These are phyloP conservation scores for Exocentrus adspersus DNA, from an alignment of 2,888 invertebrate genomes.

Conservation along the genomic window DNA sequence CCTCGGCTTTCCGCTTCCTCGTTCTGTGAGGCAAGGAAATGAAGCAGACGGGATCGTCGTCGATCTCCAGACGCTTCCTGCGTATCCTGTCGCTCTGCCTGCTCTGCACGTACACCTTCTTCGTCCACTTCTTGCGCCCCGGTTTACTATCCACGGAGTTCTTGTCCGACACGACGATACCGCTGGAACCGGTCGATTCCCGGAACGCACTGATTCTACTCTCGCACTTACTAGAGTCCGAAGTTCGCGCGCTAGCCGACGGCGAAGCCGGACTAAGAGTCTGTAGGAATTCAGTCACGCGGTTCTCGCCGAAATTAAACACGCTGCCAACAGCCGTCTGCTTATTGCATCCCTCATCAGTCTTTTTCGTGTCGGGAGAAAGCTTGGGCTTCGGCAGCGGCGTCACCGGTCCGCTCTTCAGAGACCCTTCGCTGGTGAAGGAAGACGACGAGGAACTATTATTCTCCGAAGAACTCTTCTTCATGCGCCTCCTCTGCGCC, in stretches of 20 bases:
- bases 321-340: conserved; percentile 54
- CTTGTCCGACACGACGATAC: conserved; percentile 54
- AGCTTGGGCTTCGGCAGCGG: conserved; percentile 42
- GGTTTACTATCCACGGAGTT: conserved; percentile 46
- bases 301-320: conserved; percentile 64
- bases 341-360: conserved; percentile 45
- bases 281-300: conserved; percentile 65
- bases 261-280: conserved; percentile 57
- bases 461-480: conserved; percentile 66
- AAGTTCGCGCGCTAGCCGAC: conserved; percentile 39
- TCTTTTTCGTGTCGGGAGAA: conserved; percentile 52
- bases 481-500: conserved; percentile 74
- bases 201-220: conserved; percentile 39
- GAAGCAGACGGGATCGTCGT: conserved; percentile 52
- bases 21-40: conserved; percentile 45
- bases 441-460: conserved; percentile 60
- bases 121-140: conserved; percentile 39
- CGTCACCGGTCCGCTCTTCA: conserved; percentile 51
- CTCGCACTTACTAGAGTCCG: conserved; percentile 42
- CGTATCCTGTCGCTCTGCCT: conserved; percentile 61
- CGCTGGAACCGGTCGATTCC: conserved; percentile 55
- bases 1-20: conserved; percentile 51
- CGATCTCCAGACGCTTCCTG: conserved; percentile 55
- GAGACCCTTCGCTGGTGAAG: conserved; percentile 61
- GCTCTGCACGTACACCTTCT: conserved; percentile 53